Percentiles rank a stretch among this genome's conserved stretches.
These are phyloP conservation scores for Pontoporia blainvillei DNA, from an alignment of 2,113 vertebrate genomes.

Conservation along the genomic window DNA sequence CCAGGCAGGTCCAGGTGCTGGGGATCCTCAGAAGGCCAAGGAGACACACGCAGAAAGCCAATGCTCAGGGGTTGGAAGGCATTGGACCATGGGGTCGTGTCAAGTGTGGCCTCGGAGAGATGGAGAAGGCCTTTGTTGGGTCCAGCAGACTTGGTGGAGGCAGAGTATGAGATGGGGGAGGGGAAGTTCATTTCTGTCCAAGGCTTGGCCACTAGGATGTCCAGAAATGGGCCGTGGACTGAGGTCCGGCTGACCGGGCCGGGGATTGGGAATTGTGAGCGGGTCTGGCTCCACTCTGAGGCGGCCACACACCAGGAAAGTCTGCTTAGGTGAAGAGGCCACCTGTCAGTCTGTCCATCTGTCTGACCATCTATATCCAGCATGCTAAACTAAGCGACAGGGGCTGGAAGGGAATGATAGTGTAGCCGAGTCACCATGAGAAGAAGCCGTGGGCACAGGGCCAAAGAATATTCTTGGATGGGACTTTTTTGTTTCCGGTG, in stretches of 20 bases:
- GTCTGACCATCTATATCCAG: neutral
- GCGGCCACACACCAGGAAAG: neutral
- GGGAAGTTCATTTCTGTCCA: neutral
- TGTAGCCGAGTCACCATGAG: neutral
- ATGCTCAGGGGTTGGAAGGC: neutral
- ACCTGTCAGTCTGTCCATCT: neutral
- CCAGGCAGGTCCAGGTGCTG: neutral
- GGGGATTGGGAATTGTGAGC: neutral
- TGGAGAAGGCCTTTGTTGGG: neutral
- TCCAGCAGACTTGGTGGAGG: neutral
- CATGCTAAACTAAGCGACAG: neutral
- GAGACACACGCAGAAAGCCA: neutral
- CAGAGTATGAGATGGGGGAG: too few species aligned
- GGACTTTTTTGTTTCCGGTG: slow-evolving; percentile 51
- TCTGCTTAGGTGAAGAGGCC: neutral
- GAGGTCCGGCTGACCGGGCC: neutral
- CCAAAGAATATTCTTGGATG: slow-evolving; percentile 54
- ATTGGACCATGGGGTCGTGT: neutral
- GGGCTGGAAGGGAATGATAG: neutral
- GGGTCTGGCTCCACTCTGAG: fast-evolving
- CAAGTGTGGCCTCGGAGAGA: neutral
- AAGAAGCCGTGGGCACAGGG: slow-evolving; percentile 49
- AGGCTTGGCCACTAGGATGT: neutral
- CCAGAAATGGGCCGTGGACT: neutral
- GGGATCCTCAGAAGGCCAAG: neutral